Evolutionary conservation across 2,888 invertebrate species (phyloP), one percentile per base, ranked within the genome.

Genomic region (Andrena camellia): DNA sequence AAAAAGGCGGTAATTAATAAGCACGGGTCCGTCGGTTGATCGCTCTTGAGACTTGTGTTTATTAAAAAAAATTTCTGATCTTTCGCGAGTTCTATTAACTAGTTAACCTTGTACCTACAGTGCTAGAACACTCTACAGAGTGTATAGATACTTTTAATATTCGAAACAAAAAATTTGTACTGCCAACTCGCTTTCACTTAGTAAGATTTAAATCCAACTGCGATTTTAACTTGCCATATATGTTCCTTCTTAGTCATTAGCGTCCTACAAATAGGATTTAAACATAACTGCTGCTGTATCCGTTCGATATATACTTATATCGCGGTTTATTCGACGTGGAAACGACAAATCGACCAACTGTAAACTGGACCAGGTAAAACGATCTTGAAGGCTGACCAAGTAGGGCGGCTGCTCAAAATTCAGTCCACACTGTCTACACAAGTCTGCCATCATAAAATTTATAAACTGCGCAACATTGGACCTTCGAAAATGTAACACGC

Each of bases 361-460:
- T 52, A 59, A 74, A 17, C 42, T 63, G 62, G 69, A 26, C 35
- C 76, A 20, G 78, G 71, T 60, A 74, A 68, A 71, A 85, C 79
- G 67, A 74, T 78, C 52, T 69, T 83, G 72, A 80, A 68, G 33
- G 60, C 33, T 71, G 75, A 80, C 82, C 71, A 76, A 82, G 72
- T 63, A 67, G 79, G 76, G 62, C 63, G 71, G 67, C 20, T 31
- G n/a, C 52, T 81, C 57, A 75, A 70, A 82, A 80, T 81, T 48
- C 76, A 66, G 66, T 72, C 48, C 78, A 73, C 79, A 80, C 74
- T 84, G 84, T 85, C 66, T 83, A 88, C 73, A 88, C 73, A 88
- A 78, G 74, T 78, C 71, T 52, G 71, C 57, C 74, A 84, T 67
- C 73, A 81, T 88, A 88, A 87, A 88, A 86, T 88, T 84, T 87